phyloP scores from a whole-genome alignment of 2,797 vertebrate genomes.

The Galago senegalensis region DNA sequence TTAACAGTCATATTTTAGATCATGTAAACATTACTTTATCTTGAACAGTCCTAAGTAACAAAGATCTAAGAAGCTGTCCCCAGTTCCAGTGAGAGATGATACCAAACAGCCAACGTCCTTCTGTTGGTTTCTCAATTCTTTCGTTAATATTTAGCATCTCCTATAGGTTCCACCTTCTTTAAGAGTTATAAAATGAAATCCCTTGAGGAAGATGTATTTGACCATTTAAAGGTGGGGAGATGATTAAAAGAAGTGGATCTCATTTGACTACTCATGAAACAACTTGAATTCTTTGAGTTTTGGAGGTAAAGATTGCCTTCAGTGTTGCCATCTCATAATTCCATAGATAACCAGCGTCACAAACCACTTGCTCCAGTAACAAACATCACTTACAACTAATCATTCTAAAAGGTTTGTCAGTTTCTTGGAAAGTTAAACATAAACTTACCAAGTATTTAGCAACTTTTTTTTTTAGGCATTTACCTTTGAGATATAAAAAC shows the following conservation, averaged over 20 bases:
- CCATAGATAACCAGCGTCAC: background rate
- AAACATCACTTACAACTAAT: background rate
- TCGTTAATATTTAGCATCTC: background rate
- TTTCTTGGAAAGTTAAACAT: constrained; percentile 37
- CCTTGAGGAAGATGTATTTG: background rate
- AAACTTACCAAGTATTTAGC: background rate
- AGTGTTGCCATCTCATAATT: background rate
- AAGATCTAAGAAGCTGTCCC: background rate
- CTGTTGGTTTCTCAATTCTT: background rate
- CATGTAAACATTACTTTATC: background rate
- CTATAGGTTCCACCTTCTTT: background rate
- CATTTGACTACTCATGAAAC: background rate
- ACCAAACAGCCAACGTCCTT: background rate
- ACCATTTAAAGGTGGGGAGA: background rate
- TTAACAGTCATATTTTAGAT: background rate
- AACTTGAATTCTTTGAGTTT: background rate
- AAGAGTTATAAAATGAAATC: background rate
- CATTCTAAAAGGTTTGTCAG: background rate
- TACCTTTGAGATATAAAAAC: background rate
- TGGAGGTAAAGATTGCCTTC: background rate
- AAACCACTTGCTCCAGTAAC: constrained; percentile 8
- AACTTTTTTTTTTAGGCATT: background rate
- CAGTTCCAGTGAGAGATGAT: background rate
- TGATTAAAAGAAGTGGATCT: background rate
- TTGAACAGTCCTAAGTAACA: background rate